A percentile compares a stretch with the other conserved stretches of the same genome.
Conservation (phyloP, 2,888 invertebrate species). For the Nomada flava region DNA sequence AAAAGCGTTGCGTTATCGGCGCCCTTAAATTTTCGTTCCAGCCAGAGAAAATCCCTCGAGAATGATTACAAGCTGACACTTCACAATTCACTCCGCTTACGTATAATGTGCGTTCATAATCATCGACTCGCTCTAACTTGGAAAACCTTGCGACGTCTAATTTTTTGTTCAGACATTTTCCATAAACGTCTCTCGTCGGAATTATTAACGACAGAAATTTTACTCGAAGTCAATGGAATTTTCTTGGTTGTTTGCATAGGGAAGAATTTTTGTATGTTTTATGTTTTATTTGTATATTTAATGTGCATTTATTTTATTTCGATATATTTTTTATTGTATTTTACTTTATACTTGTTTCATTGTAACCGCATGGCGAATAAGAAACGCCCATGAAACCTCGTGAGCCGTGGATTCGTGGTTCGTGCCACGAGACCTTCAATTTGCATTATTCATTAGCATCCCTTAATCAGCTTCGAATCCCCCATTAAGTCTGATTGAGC, state of each 20-base stretch:
- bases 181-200: not conserved
- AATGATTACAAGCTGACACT: constrained; percentile 47
- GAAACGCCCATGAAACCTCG: not conserved
- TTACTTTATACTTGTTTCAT: too few species aligned
- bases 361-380: not conserved
- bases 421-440: constrained; percentile 18
- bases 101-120: not conserved
- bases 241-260: too few species aligned
- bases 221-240: too few species aligned
- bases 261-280: too few species aligned
- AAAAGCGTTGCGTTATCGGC: constrained; percentile 42
- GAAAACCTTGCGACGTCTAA: constrained; percentile 15
- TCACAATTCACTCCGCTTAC: not conserved
- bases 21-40: constrained; percentile 60
- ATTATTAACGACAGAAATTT: not conserved
- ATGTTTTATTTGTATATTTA: too few species aligned
- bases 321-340: too few species aligned
- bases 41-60: constrained; percentile 38
- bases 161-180: not conserved
- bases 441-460: constrained; percentile 32
- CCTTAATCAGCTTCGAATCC: constrained; percentile 22
- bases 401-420: not conserved
- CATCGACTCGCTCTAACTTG: not conserved
- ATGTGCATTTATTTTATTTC: too few species aligned
- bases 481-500: constrained; percentile 29